Conservation (phyloP, 2,888 invertebrate genomes). For the Ariolimax columbianus region DNA sequence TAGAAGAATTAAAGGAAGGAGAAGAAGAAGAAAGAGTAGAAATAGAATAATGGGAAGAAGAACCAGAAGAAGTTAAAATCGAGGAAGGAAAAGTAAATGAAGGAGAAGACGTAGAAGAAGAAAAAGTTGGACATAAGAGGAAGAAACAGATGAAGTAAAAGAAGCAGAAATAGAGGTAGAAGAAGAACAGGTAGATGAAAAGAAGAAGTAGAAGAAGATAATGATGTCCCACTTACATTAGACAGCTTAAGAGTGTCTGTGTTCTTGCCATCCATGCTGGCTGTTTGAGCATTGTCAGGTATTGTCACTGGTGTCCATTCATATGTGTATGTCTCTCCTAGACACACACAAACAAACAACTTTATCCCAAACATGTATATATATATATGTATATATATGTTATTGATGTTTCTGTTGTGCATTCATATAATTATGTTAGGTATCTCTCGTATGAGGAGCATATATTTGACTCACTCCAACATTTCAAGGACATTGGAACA, state of each 20-base stretch:
- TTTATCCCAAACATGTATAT: not conserved
- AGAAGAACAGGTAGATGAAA: not conserved
- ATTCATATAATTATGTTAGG: too few species aligned
- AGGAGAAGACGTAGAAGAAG: too few species aligned
- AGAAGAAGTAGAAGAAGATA: too few species aligned
- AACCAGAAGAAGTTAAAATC: too few species aligned
- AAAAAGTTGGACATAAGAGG: too few species aligned
- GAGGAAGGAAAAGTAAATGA: too few species aligned
- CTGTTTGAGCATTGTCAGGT: conserved; percentile 88
- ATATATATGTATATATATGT: not conserved
- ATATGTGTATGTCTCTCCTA: conserved; percentile 84
- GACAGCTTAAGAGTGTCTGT: conserved; percentile 89
- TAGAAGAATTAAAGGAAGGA: too few species aligned
- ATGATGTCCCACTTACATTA: conserved; percentile 88
- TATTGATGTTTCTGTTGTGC: not conserved
- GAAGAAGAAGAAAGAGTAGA: too few species aligned
- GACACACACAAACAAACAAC: not conserved
- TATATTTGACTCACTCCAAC: too few species aligned
- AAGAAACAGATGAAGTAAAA: not conserved
- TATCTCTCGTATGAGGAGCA: too few species aligned
- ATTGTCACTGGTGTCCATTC: conserved; percentile 92
- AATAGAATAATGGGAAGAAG: too few species aligned
- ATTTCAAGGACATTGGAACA: too few species aligned
- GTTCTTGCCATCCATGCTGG: conserved; percentile 86
- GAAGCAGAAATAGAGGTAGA: not conserved